phyloP scores from a whole-genome alignment of 92 coral and sea anemone species.

The Muricea muricata region DNA sequence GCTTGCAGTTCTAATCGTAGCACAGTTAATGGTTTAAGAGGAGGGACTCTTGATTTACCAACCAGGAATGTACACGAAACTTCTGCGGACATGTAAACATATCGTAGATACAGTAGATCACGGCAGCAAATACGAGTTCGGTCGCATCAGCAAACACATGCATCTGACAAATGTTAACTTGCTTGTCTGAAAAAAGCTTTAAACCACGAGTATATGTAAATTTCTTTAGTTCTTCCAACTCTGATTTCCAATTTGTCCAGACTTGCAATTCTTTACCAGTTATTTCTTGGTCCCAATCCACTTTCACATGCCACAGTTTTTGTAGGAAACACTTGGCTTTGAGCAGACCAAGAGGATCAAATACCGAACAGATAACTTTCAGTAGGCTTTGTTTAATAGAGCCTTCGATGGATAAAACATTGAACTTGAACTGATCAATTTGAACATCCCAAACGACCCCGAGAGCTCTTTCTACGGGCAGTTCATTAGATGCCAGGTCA shows the following conservation, averaged over 20 bases:
- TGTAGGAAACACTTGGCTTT: slow-evolving; percentile 52
- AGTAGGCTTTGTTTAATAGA: neutral
- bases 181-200: neutral
- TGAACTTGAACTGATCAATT: neutral
- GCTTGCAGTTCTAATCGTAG: slow-evolving; percentile 1
- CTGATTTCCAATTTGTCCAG: slow-evolving; percentile 37
- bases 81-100: neutral
- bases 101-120: neutral
- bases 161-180: neutral
- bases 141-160: slow-evolving; percentile 17
- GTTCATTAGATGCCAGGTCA: neutral
- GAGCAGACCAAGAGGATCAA: slow-evolving; percentile 57
- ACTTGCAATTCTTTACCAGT: slow-evolving; percentile 36
- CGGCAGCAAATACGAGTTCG: neutral
- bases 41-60: neutral
- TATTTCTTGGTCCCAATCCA: slow-evolving; percentile 56
- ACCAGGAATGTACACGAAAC: neutral
- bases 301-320: slow-evolving; percentile 46
- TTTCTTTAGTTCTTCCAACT: slow-evolving; percentile 10
- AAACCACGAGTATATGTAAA: neutral
- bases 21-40: neutral
- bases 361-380: slow-evolving; percentile 33
- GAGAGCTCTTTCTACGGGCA: neutral
- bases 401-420: neutral
- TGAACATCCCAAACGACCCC: neutral